Base-by-base conservation (phyloP, 2,797 vertebrate species). In the Propithecus deckenii region DNA sequence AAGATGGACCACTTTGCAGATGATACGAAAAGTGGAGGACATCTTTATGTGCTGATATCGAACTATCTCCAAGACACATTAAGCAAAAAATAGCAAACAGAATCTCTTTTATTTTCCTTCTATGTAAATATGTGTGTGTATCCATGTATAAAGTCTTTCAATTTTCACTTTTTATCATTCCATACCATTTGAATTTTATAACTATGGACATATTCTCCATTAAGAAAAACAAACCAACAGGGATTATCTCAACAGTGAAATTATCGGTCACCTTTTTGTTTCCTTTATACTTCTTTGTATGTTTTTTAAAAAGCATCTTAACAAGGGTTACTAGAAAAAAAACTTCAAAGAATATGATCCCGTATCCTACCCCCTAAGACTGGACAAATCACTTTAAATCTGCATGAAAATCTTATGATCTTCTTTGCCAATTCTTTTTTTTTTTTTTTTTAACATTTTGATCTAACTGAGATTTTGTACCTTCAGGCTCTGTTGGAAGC, bases 401-500 rank as follows among this genome's bases (percentile, higher is more conserved):
- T 87, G 67, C 38, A 52, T 69, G 80, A 94, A 95, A 94, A 89
- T 71, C 61, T 80, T 84, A 72, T 57, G 76, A 94, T 57, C 55
- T 89, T 92, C 6, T 96, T 92, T 91, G 63, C 61, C 12, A 1
- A 30, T 88, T 72, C 20, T n/a, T 28, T 22, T 69, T 86, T 17
- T 41, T 17, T 41, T 4, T 65, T 65, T 71, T 41, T 48, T 91
- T 18, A 50, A 28, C 59, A 12, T 93, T 84, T 92, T 81, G 41
- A 69, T 89, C 78, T 89, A 88, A 91, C 76, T 89, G 85, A 96
- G 89, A 67, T 89, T 92, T 91, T 91, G 91, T 87, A 85, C 61
- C 93, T 97, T 86, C 74, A 46, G 86, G 88, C 72, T 96, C 78
- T 94, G 91, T 32, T 63, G 96, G 83, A 96, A 96, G 91, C 65